Conservation (phyloP, 1,140 invertebrate species). For the Euwallacea fornicatus region DNA sequence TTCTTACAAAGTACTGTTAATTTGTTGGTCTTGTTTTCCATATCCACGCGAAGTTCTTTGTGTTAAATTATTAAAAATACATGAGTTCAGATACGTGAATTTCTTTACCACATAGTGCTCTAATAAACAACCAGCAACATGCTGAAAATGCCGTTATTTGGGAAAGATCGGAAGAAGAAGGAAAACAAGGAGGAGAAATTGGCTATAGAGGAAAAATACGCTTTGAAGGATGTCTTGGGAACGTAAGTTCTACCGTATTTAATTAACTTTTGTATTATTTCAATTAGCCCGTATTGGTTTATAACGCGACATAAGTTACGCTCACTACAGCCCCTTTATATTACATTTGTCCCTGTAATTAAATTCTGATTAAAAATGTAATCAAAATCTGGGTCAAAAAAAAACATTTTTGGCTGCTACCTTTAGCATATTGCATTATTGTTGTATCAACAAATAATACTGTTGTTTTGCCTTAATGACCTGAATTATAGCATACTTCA, state of each 20-base stretch:
- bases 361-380: too few species aligned
- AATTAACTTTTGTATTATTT: not conserved
- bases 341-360: too few species aligned
- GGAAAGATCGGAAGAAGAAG: slow-evolving; percentile 80
- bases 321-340: too few species aligned
- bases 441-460: too few species aligned
- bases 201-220: slow-evolving; percentile 85
- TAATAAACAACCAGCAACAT: slow-evolving; percentile 21
- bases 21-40: slow-evolving; percentile 5
- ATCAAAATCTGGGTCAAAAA: too few species aligned
- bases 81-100: slow-evolving; percentile 15
- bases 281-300: too few species aligned
- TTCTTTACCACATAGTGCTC: slow-evolving; percentile 1
- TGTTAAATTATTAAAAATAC: not conserved
- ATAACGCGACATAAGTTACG: too few species aligned
- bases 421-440: too few species aligned
- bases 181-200: slow-evolving; percentile 76
- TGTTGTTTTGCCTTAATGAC: too few species aligned
- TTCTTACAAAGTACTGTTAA: slow-evolving; percentile 3
- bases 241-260: slow-evolving; percentile 66
- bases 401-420: too few species aligned
- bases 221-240: slow-evolving; percentile 83
- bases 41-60: not conserved
- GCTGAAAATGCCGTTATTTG: slow-evolving; percentile 79
- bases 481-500: too few species aligned